Conservation (phyloP, 2,888 invertebrate species). For the Himalopsyche japonica region DNA sequence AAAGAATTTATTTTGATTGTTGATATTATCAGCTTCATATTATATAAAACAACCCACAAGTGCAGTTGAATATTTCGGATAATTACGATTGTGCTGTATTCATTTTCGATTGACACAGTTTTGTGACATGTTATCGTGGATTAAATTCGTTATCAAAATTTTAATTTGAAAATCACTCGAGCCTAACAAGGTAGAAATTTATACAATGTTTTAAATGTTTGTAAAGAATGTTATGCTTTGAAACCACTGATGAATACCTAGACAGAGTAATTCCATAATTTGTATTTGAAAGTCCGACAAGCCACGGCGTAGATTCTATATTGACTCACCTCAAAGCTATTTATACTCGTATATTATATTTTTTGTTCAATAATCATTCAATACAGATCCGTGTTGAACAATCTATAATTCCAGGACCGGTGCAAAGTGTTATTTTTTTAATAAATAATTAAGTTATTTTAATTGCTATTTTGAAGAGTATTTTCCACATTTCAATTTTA, state of each 20-base stretch:
- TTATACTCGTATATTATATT: background rate
- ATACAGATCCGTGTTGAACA: constrained; percentile 1
- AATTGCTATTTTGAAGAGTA: background rate
- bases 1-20: too few relatives aligned
- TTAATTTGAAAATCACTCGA: background rate
- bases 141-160: background rate
- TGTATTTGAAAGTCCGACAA: background rate
- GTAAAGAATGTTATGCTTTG: background rate
- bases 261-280: background rate
- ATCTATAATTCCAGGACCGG: constrained; percentile 17
- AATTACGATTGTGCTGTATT: background rate
- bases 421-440: constrained; percentile 16
- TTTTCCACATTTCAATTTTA: background rate
- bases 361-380: constrained; percentile 2
- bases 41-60: too few relatives aligned
- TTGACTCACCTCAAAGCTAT: background rate
- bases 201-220: background rate
- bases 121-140: background rate
- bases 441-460: background rate
- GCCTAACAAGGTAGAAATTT: background rate
- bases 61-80: background rate
- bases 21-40: too few relatives aligned
- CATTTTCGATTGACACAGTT: background rate
- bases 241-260: background rate
- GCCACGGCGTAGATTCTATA: background rate